Base-by-base conservation (phyloP, 1,140 invertebrate genomes). In the Vanessa atalanta region DNA sequence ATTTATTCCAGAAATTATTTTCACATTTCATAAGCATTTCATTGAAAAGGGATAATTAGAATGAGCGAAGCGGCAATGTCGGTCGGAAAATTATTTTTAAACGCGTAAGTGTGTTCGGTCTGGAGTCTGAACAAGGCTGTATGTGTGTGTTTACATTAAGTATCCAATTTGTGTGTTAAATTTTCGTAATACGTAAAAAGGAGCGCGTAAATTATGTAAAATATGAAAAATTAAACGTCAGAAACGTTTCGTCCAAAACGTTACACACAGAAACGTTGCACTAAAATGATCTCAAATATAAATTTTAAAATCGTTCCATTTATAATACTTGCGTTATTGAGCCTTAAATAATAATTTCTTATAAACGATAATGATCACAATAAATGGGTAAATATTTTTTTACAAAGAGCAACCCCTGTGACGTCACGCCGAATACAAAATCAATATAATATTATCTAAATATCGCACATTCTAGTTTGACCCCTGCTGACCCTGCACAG, bases 1-100 rank as follows among this genome's bases (percentile, higher is more conserved):
- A 72, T 71, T 71, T 66, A 66, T 68, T 23, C 61, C 48, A 65
- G 61, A 70, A 70, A 70, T n/a, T 16, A 67, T 72, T 72, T 72
- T 64, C 61, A 53, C 63, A 72, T 72, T 72, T 65, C 48, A 37
- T 51, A 67, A 55, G 48, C 15, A 37, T 67, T 67, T 67, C 26
- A 31, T 23, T 53, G 61, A 53, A 64, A 72, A 64, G 26, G 70
- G 63, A 65, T 72, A 72, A 72, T 72, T 72, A 72, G 70, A 72
- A 31, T 67, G 65, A 53, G 47, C 23, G 61, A 37, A 48, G 50
- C 48, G 23, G 48, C 23, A 47, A 37, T 53, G 70, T 37, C 20
- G 63, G 37, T 14, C 48, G 63, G 48, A 72, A 64, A 43, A 65
- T 47, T 65, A 43, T 72, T 71, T 71, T 51, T 43, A 51, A 47